phyloP scores from a whole-genome alignment of 2,888 invertebrate genomes.

The Caenorhabditis panamensis region DNA sequence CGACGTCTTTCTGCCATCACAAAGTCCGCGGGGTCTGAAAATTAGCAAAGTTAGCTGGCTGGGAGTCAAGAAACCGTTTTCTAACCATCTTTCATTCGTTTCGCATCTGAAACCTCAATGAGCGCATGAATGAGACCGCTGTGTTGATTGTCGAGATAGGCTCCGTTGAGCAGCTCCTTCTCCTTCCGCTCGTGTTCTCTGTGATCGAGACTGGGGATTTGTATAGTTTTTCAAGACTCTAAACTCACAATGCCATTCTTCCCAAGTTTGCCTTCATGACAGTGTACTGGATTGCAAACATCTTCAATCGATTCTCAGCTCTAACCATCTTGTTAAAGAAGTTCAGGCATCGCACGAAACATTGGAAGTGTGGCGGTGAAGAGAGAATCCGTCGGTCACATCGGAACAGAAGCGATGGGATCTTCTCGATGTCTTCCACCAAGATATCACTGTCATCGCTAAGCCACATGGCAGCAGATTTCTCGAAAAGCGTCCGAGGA shows the following conservation, averaged over 20 bases:
- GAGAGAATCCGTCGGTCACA: slow-evolving; percentile 61
- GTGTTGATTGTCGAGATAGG: slow-evolving; percentile 56
- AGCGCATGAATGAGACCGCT: slow-evolving; percentile 63
- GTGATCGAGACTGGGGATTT: background rate
- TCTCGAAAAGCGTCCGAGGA: slow-evolving; percentile 29
- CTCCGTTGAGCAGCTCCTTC: slow-evolving; percentile 55
- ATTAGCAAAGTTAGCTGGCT: background rate
- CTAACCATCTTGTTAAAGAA: slow-evolving; percentile 57
- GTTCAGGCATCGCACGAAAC: slow-evolving; percentile 54
- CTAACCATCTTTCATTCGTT: slow-evolving; percentile 62
- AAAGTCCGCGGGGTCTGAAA: slow-evolving; percentile 42
- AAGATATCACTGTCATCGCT: slow-evolving; percentile 16
- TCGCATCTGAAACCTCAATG: slow-evolving; percentile 64
- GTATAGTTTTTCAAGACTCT: background rate
- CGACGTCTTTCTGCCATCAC: slow-evolving; percentile 31
- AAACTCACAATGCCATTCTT: slow-evolving; percentile 21
- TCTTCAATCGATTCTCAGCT: slow-evolving; percentile 45
- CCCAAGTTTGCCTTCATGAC: background rate
- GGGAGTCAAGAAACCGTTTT: slow-evolving; percentile 38
- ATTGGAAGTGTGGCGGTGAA: slow-evolving; percentile 64
- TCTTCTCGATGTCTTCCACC: slow-evolving; percentile 56
- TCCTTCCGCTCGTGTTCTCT: slow-evolving; percentile 61
- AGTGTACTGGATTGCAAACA: slow-evolving; percentile 21
- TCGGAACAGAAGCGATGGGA: slow-evolving; percentile 64
- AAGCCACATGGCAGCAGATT: slow-evolving; percentile 33